Evolutionary conservation across 2,797 vertebrate species (phyloP), one percentile per base, ranked within the genome.

Genomic region (Capromys pilorides): DNA sequence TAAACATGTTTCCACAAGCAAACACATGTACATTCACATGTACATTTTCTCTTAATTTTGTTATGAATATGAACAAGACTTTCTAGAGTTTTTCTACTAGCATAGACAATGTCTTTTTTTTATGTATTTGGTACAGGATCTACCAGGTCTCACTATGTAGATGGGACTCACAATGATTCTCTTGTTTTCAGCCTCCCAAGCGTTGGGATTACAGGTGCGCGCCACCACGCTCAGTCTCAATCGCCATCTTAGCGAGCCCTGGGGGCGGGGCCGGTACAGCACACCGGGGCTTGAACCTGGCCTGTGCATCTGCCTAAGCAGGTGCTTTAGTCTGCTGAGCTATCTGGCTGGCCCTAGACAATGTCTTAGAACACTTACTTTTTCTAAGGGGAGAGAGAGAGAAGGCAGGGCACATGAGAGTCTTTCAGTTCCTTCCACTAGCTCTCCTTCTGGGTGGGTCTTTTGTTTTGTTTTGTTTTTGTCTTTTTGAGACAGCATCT

Each of bases 351-450:
- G 16, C 54, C 16, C 90, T 95, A 93, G 61, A 98, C 93, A 86
- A 95, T 91, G 94, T 90, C 95, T 98, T 97, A 97, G 77, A 90
- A 92, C n/a, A 88, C 94, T 75, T 97, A 85, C 88, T 91, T 97
- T 97, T 96, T 95, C 98, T 97, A 97, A 97, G 97, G 89, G 97
- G 89, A 41, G 77, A 85, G 31, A 82, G 83, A 97, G 97, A 94
- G 97, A 97, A 97, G 97, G 96, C 96, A 59, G 94, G 95, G 95
- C 80, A 97, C 97, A 96, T 62, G 89, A 92, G 97, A 95, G 86
- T 98, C 97, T 98, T 98, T 98, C 98, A 98, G 97, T 97, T 96
- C 95, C 95, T 97, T 98, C 98, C 96, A 97, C 96, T 96, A 71
- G 59, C 96, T 97, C 95, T 93, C 95, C 96, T 97, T 95, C 95